Evolutionary conservation across 2,113 vertebrate genomes (phyloP).

Genomic region (Gnathonemus echidnorhynchus): DNA sequence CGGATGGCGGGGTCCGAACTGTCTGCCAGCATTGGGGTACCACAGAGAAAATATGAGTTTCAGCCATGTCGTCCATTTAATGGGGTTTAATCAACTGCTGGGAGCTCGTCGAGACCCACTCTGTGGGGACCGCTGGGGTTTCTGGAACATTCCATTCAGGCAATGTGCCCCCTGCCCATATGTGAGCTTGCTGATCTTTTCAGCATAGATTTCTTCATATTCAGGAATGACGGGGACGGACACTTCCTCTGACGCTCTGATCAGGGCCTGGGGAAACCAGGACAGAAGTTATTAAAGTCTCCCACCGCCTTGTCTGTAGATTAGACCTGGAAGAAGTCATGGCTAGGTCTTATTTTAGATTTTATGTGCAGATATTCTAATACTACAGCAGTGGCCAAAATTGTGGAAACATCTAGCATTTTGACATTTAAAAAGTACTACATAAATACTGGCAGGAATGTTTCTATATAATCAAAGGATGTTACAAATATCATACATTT

Average conservation of each 20-base stretch:
- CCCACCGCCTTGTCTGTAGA: not conserved
- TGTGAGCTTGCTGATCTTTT: not conserved
- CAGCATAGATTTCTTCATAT: not conserved
- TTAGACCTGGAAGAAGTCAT: not conserved
- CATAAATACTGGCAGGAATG: not conserved
- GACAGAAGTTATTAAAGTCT: not conserved
- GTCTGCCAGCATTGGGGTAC: not conserved
- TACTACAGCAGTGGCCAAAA: not conserved
- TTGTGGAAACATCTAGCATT: not conserved
- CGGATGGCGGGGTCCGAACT: not conserved
- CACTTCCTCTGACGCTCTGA: not conserved
- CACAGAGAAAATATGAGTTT: not conserved
- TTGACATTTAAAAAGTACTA: not conserved
- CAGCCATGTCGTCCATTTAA: not conserved
- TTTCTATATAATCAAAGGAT: too few relatives aligned
- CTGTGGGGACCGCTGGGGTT: not conserved
- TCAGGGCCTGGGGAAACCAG: not conserved
- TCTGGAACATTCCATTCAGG: not conserved
- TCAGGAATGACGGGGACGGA: not conserved
- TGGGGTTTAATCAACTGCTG: not conserved
- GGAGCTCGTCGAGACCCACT: not conserved
- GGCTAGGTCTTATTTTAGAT: not conserved
- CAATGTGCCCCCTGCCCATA: not conserved
- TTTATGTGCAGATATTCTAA: not conserved
- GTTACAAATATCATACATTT: not conserved